Base-by-base conservation (phyloP, 2,113 vertebrate genomes). In the Daubentonia madagascariensis region DNA sequence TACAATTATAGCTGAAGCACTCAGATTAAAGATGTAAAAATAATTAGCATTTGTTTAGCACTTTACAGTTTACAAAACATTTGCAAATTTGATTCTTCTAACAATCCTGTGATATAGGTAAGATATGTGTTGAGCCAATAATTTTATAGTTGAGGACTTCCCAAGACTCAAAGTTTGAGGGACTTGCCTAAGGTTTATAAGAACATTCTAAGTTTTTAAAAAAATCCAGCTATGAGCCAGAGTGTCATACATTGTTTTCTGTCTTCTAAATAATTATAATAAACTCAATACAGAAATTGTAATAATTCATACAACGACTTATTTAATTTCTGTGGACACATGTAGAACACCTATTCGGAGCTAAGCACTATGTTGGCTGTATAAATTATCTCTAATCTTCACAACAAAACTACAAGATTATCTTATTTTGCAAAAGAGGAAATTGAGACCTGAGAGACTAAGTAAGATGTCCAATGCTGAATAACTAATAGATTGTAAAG, bases 1-100 rank as follows among this genome's bases (percentile, higher is more conserved):
- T 37, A 65, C 22, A 78, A 28, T 92, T 81, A 37, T 32, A 65
- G 40, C n/a, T 50, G 17, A 87, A 87, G 83, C 48, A 91, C 22
- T 96, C 67, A 75, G 16, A 80, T 48, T 12, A 61, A 96, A 87
- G 48, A 80, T 48, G 48, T 5, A 72, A 85, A 80, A 59, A 68
- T 35, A 85, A 79, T 61, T 78, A 96, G 70, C 80, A 87, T 91
- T 91, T 94, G 25, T 73, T 96, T 52, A 91, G 32, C n/a, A 79
- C 32, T 85, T 79, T 65, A 37, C 1, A 85, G 63, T 90, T 72
- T 85, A 94, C 6, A 68, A 76, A 50, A 83, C 17, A 50, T 67
- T 87, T 80, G 8, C 81, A 76, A 76, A 76, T 73, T 81, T 67
- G 22, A 91, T n/a, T 91, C 48, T 83, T 50, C 57, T 32, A 91